These are phyloP conservation scores for Bucco capensis DNA, from an alignment of 2,113 vertebrate species.

Conservation along the genomic window DNA sequence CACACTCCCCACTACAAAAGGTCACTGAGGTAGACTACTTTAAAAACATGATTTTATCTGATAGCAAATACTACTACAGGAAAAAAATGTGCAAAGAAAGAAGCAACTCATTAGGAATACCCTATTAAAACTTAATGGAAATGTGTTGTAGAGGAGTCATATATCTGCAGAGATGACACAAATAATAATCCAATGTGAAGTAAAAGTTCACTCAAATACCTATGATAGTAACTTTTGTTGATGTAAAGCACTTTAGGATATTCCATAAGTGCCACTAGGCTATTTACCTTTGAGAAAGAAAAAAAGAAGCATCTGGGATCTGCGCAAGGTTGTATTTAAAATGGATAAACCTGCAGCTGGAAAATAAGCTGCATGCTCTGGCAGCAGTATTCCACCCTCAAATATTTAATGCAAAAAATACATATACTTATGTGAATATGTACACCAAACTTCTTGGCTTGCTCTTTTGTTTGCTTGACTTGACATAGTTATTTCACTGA, in stretches of 20 bases:
- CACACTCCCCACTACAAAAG: background rate
- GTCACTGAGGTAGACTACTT: background rate
- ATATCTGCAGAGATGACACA: slow-evolving; percentile 36
- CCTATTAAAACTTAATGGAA: slow-evolving; percentile 54
- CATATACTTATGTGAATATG: background rate
- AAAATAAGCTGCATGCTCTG: background rate
- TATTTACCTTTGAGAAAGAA: slow-evolving; percentile 5
- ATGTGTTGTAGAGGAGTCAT: background rate
- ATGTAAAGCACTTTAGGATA: slow-evolving; percentile 36
- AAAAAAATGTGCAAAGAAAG: background rate
- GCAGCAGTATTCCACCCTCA: background rate
- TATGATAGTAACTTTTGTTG: slow-evolving; percentile 44
- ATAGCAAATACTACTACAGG: background rate
- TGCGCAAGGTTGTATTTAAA: background rate
- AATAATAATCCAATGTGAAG: slow-evolving; percentile 53
- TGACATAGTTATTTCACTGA: background rate
- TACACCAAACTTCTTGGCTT: background rate
- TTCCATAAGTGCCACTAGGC: slow-evolving; percentile 1
- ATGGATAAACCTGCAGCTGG: background rate
- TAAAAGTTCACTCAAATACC: slow-evolving; percentile 47
- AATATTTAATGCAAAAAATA: background rate
- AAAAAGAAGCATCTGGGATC: background rate
- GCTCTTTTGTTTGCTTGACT: background rate
- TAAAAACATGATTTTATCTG: background rate
- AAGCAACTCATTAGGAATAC: slow-evolving; percentile 28